Evolutionary conservation across 1,140 invertebrate species (phyloP).

Genomic region (Pogonognathellus flavescens): DNA sequence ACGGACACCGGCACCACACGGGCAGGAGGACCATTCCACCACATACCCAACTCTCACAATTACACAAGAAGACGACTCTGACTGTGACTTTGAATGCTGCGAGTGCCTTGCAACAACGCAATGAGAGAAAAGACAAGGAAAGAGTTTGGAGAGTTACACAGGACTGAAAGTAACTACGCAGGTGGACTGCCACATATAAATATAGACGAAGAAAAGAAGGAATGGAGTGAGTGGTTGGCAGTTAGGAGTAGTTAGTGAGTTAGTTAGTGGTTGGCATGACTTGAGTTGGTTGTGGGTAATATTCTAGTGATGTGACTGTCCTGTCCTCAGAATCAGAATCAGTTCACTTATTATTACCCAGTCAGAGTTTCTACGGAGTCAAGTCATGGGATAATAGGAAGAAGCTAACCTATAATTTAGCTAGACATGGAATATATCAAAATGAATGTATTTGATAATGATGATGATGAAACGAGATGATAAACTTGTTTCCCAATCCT

Average conservation of each 20-base stretch:
- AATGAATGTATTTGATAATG: constrained; percentile 53
- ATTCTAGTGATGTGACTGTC: constrained; percentile 8
- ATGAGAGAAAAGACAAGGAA: background rate
- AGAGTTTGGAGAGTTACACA: background rate
- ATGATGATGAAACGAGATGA: constrained; percentile 56
- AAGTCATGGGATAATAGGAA: constrained; percentile 44
- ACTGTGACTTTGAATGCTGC: background rate
- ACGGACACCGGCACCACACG: background rate
- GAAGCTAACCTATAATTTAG: constrained; percentile 44
- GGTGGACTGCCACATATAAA: background rate
- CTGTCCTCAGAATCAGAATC: constrained; percentile 41
- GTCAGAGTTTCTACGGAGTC: background rate
- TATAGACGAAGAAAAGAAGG: background rate
- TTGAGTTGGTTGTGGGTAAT: background rate
- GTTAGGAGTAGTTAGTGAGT: background rate
- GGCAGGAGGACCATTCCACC: constrained; percentile 12
- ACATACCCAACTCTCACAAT: background rate
- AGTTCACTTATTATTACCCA: constrained; percentile 36
- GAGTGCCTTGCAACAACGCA: too few relatives aligned
- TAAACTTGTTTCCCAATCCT: constrained; percentile 56
- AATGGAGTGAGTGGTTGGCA: background rate
- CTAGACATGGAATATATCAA: constrained; percentile 46
- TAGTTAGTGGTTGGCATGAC: background rate
- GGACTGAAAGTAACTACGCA: too few relatives aligned
- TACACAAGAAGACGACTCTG: too few relatives aligned